Evolutionary conservation across 23 tunicate genomes (phyloP).

Genomic region (Phallusia fumigata): DNA sequence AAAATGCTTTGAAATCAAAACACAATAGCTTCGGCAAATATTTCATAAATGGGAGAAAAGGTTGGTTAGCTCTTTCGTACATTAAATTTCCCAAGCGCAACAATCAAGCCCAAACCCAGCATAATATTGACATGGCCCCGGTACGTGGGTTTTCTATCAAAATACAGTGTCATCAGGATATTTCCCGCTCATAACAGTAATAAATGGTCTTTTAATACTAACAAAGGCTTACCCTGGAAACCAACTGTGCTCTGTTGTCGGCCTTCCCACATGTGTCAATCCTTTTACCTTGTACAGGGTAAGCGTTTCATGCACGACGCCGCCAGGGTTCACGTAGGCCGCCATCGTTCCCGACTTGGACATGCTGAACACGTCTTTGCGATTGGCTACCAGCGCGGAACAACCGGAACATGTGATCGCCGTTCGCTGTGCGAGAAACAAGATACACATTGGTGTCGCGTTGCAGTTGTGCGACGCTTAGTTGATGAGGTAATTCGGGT

Average conservation of each 20-base stretch:
- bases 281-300: conserved; percentile 58
- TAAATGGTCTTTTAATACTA: neutral
- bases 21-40: no score
- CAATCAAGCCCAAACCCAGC: no score
- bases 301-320: conserved; percentile 85
- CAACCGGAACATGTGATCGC: conserved; percentile 48
- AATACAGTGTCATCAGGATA: no score
- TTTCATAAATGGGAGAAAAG: no score
- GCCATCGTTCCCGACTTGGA: conserved; percentile 84
- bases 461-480: no score
- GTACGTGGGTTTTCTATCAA: no score
- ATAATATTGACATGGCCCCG: no score
- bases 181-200: no score
- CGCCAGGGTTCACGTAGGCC: conserved; percentile 96
- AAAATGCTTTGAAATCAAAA: no score
- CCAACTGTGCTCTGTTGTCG: conserved; percentile 80
- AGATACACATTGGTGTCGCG: neutral
- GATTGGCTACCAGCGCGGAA: conserved; percentile 48
- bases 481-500: no score
- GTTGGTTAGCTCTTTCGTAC: no score
- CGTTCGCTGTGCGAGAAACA: conserved; percentile 42
- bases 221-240: conserved; percentile 80
- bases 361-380: conserved; percentile 82
- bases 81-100: no score
- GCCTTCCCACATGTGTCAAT: conserved; percentile 29